These are phyloP conservation scores for Trematomus bernacchii DNA, from an alignment of 2,797 vertebrate species.

Conservation along the genomic window DNA sequence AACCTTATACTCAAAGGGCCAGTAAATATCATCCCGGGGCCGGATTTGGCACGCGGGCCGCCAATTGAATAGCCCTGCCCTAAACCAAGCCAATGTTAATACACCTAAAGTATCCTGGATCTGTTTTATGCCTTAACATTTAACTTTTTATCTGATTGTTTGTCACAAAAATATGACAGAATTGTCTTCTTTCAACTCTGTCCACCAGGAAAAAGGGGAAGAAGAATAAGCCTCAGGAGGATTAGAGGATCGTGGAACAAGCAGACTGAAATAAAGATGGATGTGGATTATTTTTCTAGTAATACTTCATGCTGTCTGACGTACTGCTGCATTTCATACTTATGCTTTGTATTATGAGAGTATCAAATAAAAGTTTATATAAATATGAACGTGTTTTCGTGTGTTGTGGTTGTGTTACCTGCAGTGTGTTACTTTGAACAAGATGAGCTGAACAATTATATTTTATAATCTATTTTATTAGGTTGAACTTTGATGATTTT, in stretches of 20 bases:
- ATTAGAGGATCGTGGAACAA: conserved; percentile 1
- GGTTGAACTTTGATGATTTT: neutral
- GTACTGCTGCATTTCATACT: conserved; percentile 16
- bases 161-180: neutral
- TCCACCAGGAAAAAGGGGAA: conserved; percentile 59
- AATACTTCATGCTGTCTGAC: neutral
- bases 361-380: conserved; percentile 62
- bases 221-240: conserved; percentile 40
- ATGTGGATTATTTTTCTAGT: neutral
- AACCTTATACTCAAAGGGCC: no score
- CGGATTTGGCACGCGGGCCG: no score
- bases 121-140: neutral
- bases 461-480: no score
- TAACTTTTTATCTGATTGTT: neutral
- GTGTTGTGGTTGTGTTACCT: neutral
- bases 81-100: conserved; percentile 1
- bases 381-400: conserved; percentile 25
- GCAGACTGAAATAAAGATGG: conserved; percentile 8
- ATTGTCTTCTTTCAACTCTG: neutral
- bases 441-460: no score
- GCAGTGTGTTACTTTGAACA: neutral
- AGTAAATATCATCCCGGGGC: no score
- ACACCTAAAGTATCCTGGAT: neutral
- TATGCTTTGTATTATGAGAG: conserved; percentile 48
- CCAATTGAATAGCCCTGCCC: no score